phyloP scores from a whole-genome alignment of 2,888 invertebrate species.

The Morpho achilles region DNA sequence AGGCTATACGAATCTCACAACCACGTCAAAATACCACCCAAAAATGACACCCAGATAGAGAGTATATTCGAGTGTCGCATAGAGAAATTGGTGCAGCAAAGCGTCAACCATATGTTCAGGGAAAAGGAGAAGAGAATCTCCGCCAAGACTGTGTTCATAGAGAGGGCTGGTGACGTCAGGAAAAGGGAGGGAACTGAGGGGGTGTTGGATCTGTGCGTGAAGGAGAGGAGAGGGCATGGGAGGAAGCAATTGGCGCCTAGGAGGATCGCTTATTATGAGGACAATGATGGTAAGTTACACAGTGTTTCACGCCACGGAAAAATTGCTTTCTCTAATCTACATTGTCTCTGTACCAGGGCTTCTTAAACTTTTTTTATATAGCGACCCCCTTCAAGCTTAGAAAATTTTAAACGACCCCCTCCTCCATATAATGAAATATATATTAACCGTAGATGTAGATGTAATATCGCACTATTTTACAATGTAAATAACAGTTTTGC shows the following conservation, averaged over 20 bases:
- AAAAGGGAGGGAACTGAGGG: slow-evolving; percentile 35
- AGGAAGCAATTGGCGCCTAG: slow-evolving; percentile 66
- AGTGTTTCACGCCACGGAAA: no score
- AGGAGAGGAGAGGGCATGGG: slow-evolving; percentile 60
- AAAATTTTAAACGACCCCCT: no score
- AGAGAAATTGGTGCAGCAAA: slow-evolving; percentile 63
- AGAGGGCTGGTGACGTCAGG: slow-evolving; percentile 41
- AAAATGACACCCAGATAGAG: slow-evolving; percentile 34
- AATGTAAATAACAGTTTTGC: no score
- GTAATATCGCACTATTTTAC: no score
- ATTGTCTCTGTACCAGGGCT: no score
- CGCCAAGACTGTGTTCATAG: slow-evolving; percentile 65
- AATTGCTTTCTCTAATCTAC: no score
- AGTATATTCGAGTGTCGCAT: slow-evolving; percentile 57
- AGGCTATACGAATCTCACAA: slow-evolving; percentile 22
- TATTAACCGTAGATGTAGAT: no score
- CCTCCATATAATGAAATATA: no score
- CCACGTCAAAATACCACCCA: not conserved
- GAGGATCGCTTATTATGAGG: slow-evolving; percentile 51
- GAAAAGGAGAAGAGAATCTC: slow-evolving; percentile 49
- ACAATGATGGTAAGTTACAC: slow-evolving; percentile 48
- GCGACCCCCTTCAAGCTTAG: no score
- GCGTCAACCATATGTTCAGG: slow-evolving; percentile 63
- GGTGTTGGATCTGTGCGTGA: slow-evolving; percentile 63
- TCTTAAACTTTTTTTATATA: no score